Percentiles rank a stretch among this genome's conserved stretches.
Conservation (phyloP, 2,113 vertebrate species). For the Strigops habroptila region DNA sequence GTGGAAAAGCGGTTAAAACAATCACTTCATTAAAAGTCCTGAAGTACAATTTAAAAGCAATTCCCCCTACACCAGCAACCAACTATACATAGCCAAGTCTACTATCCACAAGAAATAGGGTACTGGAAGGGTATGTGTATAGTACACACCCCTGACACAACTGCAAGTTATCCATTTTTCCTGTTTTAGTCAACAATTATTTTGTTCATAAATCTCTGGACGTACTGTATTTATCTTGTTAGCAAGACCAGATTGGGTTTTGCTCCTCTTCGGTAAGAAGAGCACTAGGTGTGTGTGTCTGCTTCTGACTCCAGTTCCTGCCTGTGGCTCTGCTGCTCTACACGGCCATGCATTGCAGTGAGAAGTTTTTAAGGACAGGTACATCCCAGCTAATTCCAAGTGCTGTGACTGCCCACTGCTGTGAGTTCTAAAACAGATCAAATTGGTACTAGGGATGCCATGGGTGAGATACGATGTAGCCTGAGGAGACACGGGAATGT, state of each 20-base stretch:
- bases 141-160: neutral
- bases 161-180: neutral
- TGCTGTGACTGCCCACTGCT: neutral
- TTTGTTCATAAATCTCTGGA: neutral
- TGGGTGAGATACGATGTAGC: rapidly evolving
- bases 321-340: neutral
- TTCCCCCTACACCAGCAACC: rapidly evolving
- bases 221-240: neutral
- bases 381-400: neutral
- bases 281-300: neutral
- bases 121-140: neutral
- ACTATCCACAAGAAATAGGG: neutral
- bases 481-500: neutral
- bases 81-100: neutral
- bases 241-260: neutral
- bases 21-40: neutral
- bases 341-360: rapidly evolving
- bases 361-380: neutral
- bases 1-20: neutral
- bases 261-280: neutral
- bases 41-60: neutral
- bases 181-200: neutral
- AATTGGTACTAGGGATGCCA: neutral
- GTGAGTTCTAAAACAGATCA: neutral
- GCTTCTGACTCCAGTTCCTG: neutral